phyloP scores from a whole-genome alignment of 2,888 invertebrate species.

The Bhutanitis thaidina region DNA sequence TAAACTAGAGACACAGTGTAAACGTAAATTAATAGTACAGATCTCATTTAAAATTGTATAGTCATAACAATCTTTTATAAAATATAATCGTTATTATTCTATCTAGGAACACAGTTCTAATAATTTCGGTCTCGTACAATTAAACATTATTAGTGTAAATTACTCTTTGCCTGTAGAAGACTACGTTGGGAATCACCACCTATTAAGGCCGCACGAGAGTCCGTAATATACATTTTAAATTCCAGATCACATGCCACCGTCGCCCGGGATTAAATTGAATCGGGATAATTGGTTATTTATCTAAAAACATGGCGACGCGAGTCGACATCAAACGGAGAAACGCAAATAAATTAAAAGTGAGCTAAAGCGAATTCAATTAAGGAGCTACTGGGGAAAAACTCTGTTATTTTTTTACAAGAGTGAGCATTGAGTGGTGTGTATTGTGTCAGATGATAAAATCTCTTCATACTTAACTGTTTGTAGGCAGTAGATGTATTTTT shows the following conservation, averaged over 20 bases:
- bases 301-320: constrained; percentile 51
- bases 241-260: constrained; percentile 41
- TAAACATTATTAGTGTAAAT: constrained; percentile 14
- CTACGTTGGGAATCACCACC: constrained; percentile 9
- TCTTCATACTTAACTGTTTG: background rate
- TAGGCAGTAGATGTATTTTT: too few relatives aligned
- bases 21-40: too few relatives aligned
- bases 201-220: constrained; percentile 16
- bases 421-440: constrained; percentile 5
- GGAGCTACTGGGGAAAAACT: constrained; percentile 52
- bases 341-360: constrained; percentile 72
- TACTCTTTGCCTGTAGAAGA: constrained; percentile 6
- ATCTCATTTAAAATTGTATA: too few relatives aligned
- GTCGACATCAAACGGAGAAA: constrained; percentile 64
- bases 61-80: too few relatives aligned
- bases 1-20: too few relatives aligned
- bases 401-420: constrained; percentile 19
- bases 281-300: constrained; percentile 73
- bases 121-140: constrained; percentile 7
- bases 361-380: constrained; percentile 70
- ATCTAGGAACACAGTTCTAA: background rate
- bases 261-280: constrained; percentile 52
- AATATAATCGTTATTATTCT: too few relatives aligned
- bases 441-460: constrained; percentile 9
- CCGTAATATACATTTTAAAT: constrained; percentile 24